A percentile compares a stretch with the other conserved stretches of the same genome.
Conservation (phyloP, 2,888 invertebrate genomes). For the Erpobdella octoculata region DNA sequence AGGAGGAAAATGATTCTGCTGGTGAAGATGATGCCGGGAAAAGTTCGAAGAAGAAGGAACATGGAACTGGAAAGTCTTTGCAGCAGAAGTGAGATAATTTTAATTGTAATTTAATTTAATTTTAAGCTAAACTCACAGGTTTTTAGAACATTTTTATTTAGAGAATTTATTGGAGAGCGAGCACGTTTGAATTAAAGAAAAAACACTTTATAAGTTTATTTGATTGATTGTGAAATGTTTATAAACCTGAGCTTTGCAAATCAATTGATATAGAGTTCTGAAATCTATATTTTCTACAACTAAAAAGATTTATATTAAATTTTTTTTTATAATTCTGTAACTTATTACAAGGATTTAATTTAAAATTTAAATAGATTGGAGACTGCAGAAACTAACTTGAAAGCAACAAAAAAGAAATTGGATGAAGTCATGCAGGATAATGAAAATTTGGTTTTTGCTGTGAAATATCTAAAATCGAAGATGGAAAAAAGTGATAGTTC, state of each 20-base stretch:
- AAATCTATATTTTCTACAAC: too few species aligned
- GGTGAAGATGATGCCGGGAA: neutral
- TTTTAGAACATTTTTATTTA: too few species aligned
- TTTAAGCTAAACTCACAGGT: too few species aligned
- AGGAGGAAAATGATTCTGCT: neutral
- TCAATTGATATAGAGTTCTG: too few species aligned
- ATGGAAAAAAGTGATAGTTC: constrained; percentile 26
- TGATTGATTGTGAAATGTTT: too few species aligned
- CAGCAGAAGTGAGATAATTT: neutral
- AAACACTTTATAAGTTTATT: too few species aligned
- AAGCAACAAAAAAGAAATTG: constrained; percentile 21
- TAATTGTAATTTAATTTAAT: neutral
- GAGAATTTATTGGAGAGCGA: too few species aligned
- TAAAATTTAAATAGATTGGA: neutral
- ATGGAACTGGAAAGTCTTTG: neutral
- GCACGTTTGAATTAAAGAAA: too few species aligned
- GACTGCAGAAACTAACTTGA: constrained; percentile 3
- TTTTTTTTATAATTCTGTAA: too few species aligned
- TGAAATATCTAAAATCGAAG: constrained; percentile 31
- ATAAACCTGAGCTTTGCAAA: too few species aligned
- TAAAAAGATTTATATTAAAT: too few species aligned
- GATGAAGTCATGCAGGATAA: constrained; percentile 29
- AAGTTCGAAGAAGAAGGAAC: neutral
- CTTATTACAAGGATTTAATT: neutral
- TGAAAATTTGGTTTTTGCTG: constrained; percentile 33